Conservation (phyloP, 2,113 vertebrate species). For the Athene noctua region DNA sequence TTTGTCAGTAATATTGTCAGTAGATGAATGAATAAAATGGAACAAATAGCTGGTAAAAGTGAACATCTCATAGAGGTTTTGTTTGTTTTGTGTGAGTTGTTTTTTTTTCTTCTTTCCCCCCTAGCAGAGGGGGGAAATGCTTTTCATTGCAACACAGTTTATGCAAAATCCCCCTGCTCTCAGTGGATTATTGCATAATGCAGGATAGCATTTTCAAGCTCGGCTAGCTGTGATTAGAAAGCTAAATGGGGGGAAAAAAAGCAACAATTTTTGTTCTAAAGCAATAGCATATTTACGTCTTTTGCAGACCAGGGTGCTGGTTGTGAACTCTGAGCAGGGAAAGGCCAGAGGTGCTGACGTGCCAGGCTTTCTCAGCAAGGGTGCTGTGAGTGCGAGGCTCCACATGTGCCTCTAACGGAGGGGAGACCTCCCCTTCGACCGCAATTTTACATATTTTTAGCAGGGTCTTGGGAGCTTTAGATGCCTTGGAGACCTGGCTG, state of each 20-base stretch:
- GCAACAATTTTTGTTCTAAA: constrained; percentile 12
- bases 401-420: accelerated
- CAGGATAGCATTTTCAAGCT: constrained; percentile 38
- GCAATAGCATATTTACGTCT: not conserved
- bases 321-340: not conserved
- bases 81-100: not conserved
- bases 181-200: constrained; percentile 42
- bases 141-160: not conserved
- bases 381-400: accelerated
- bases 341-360: not conserved
- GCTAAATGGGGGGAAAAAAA: constrained; percentile 9
- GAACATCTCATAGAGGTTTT: constrained; percentile 17
- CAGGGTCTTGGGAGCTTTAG: not conserved
- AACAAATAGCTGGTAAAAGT: constrained; percentile 29
- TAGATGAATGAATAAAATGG: not conserved
- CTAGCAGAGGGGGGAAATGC: not conserved
- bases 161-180: not conserved
- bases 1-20: not conserved
- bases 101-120: not conserved
- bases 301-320: not conserved
- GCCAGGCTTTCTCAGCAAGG: not conserved
- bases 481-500: not conserved
- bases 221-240: constrained; percentile 38
- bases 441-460: not conserved
- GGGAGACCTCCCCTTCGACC: not conserved